Evolutionary conservation across 2,797 vertebrate genomes (phyloP).

Genomic region (Thalassophryne amazonica): DNA sequence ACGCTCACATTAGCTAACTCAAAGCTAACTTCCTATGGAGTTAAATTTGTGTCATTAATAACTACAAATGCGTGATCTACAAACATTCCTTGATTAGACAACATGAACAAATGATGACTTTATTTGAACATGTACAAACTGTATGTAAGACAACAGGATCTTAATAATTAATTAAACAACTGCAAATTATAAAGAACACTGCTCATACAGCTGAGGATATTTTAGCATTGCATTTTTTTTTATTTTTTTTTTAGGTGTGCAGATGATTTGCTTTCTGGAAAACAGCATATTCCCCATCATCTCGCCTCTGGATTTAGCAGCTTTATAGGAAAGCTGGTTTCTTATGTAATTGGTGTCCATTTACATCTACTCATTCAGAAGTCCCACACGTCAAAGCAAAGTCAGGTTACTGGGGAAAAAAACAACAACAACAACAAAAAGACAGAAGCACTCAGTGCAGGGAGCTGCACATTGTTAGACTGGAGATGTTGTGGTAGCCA

Average conservation of each 20-base stretch:
- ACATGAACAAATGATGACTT: too few species aligned
- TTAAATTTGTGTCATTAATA: too few species aligned
- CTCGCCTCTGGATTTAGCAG: constrained; percentile 49
- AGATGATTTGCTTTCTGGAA: constrained; percentile 52
- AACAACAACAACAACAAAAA: constrained; percentile 20
- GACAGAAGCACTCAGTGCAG: constrained; percentile 47
- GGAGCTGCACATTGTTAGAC: constrained; percentile 61
- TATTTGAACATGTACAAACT: too few species aligned
- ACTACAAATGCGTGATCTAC: too few species aligned
- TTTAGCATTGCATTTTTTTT: not conserved
- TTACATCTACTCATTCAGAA: constrained; percentile 68
- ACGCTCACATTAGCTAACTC: too few species aligned
- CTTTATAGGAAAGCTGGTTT: constrained; percentile 55
- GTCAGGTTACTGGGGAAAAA: constrained; percentile 32
- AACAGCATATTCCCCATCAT: constrained; percentile 1
- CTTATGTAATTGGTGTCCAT: constrained; percentile 66
- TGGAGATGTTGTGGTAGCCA: too few species aligned
- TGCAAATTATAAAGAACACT: too few species aligned
- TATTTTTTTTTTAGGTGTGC: constrained; percentile 26
- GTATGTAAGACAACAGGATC: too few species aligned
- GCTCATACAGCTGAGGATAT: too few species aligned
- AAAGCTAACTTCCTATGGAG: too few species aligned
- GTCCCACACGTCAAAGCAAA: constrained; percentile 56
- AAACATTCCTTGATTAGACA: too few species aligned
- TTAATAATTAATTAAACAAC: too few species aligned